Conservation (phyloP, 2,888 invertebrate genomes). For the Parnassius orleans region DNA sequence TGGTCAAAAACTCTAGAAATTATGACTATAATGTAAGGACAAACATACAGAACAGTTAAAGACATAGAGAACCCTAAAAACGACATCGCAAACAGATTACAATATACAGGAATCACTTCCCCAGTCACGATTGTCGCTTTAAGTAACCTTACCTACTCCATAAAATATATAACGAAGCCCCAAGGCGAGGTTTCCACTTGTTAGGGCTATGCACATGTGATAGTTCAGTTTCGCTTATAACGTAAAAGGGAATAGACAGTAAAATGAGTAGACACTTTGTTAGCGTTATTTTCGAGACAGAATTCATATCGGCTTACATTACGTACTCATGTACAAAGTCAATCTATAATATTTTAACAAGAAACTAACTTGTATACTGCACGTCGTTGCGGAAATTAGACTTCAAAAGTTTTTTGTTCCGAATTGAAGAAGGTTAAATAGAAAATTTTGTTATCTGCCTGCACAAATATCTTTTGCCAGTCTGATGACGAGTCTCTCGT, state of each 20-base stretch:
- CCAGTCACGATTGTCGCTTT: constrained; percentile 8
- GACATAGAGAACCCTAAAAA: neutral
- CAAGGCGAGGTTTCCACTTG: constrained; percentile 20
- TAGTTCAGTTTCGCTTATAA: constrained; percentile 30
- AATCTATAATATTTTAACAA: too few species aligned
- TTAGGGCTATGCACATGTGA: constrained; percentile 15
- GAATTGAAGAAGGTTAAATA: too few species aligned
- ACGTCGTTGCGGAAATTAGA: too few species aligned
- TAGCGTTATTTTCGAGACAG: constrained; percentile 6
- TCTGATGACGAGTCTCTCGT: too few species aligned
- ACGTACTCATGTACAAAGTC: neutral
- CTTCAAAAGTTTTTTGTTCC: too few species aligned
- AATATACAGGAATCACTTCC: constrained; percentile 3
- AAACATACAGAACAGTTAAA: too few species aligned
- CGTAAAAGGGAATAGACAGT: constrained; percentile 34
- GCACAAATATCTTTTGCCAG: too few species aligned
- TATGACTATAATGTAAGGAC: too few species aligned
- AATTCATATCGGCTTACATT: constrained; percentile 9
- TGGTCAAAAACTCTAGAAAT: too few species aligned
- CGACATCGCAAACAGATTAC: neutral
- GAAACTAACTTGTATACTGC: too few species aligned
- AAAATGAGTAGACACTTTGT: constrained; percentile 31
- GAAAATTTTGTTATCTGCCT: too few species aligned
- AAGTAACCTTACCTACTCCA: constrained; percentile 27
- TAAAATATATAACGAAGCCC: constrained; percentile 28